Percentiles rank a stretch among this genome's conserved stretches.
These are phyloP conservation scores for Stigmatopora nigra DNA, from an alignment of 2,113 vertebrate genomes.

Conservation along the genomic window DNA sequence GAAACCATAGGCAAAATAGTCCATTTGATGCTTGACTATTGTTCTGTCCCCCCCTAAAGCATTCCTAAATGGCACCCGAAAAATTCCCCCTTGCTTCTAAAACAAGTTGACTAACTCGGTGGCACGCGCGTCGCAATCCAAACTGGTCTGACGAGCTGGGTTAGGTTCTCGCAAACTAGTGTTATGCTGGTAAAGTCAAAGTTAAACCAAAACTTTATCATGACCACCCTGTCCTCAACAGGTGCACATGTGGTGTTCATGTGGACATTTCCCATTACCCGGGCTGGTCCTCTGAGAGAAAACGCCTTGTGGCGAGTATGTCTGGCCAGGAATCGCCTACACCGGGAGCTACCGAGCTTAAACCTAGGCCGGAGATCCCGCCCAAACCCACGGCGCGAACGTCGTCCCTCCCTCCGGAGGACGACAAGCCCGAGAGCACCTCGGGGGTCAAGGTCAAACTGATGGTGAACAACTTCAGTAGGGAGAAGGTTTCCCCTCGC, in stretches of 20 bases:
- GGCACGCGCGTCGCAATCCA: not conserved
- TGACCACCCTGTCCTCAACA: slow-evolving; percentile 16
- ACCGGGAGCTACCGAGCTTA: slow-evolving; percentile 23
- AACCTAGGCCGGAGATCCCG: slow-evolving; percentile 44
- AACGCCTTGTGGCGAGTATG: slow-evolving; percentile 39
- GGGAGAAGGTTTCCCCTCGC: slow-evolving; percentile 2
- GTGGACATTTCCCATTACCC: slow-evolving; percentile 21
- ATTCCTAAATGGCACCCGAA: slow-evolving; percentile 11
- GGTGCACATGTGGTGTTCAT: slow-evolving; percentile 20
- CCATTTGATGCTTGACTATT: too few relatives aligned
- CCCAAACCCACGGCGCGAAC: slow-evolving; percentile 27
- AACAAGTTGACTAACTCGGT: not conserved
- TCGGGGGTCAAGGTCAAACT: slow-evolving; percentile 61
- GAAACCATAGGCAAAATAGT: too few relatives aligned
- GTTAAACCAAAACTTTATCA: too few relatives aligned
- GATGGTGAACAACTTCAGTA: slow-evolving; percentile 63
- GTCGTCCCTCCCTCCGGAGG: slow-evolving; percentile 14
- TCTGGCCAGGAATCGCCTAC: slow-evolving; percentile 47
- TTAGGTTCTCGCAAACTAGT: slow-evolving; percentile 4
- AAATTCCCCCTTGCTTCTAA: slow-evolving; percentile 12
- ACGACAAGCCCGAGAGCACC: not conserved
- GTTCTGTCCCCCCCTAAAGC: not conserved
- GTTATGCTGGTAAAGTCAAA: not conserved
- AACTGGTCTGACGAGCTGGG: slow-evolving; percentile 52
- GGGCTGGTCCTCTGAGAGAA: slow-evolving; percentile 36